These are phyloP conservation scores for Pseudochirops corinnae DNA, from an alignment of 2,797 vertebrate species.

Conservation along the genomic window DNA sequence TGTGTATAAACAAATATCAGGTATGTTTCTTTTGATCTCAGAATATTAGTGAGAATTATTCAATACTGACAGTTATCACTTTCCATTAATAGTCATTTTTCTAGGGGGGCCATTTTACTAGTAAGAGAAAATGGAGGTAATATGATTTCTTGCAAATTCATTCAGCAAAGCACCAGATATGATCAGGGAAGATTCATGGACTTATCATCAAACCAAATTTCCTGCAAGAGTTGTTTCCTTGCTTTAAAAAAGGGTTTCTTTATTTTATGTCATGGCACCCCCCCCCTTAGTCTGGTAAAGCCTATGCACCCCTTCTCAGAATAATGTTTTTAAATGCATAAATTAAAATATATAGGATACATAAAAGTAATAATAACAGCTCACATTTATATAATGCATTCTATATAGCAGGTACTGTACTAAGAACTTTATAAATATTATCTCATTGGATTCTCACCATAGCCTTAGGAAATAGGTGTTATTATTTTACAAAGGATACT, in stretches of 20 bases:
- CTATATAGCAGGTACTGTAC: background rate
- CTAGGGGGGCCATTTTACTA: constrained; percentile 5
- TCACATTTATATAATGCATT: background rate
- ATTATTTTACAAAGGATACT: background rate
- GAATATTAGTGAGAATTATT: constrained; percentile 31
- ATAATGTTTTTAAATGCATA: background rate
- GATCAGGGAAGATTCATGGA: background rate
- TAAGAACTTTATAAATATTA: background rate
- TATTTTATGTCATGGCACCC: background rate
- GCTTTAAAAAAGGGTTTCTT: background rate
- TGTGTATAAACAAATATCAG: background rate
- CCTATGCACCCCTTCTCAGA: background rate
- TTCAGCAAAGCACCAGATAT: background rate
- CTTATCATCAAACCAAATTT: background rate
- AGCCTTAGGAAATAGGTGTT: background rate
- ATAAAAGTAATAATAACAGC: background rate
- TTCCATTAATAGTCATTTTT: background rate
- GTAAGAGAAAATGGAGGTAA: background rate
- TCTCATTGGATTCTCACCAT: background rate
- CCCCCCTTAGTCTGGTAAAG: background rate
- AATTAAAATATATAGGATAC: background rate
- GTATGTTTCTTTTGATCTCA: background rate
- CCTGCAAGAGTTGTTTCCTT: background rate
- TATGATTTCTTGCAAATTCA: constrained; percentile 11
- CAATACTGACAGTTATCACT: background rate